These are phyloP conservation scores for Oligia latruncula DNA, from an alignment of 2,888 invertebrate species.

Conservation along the genomic window DNA sequence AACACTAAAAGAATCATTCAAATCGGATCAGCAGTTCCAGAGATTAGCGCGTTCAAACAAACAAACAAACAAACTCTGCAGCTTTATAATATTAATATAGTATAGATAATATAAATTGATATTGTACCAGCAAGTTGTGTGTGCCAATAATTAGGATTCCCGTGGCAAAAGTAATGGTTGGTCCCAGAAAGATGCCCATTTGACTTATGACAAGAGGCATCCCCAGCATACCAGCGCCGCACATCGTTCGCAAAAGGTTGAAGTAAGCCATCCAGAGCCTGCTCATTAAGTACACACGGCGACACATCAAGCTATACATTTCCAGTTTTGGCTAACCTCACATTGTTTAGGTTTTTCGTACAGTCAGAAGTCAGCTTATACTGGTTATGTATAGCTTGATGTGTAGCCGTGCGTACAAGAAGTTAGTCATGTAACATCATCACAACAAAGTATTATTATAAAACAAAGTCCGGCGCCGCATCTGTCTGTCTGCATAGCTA, in stretches of 20 bases:
- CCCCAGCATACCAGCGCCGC: slow-evolving; percentile 78
- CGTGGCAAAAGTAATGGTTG: slow-evolving; percentile 69
- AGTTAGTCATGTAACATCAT: not conserved
- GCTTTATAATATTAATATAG: too few relatives aligned
- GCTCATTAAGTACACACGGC: slow-evolving; percentile 12
- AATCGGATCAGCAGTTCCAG: too few relatives aligned
- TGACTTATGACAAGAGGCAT: slow-evolving; percentile 80
- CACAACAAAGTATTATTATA: not conserved
- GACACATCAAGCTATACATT: too few relatives aligned
- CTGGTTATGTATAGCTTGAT: too few relatives aligned
- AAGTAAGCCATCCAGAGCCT: slow-evolving; percentile 82
- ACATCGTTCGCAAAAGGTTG: slow-evolving; percentile 74
- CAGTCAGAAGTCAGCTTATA: too few relatives aligned
- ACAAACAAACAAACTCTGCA: too few relatives aligned
- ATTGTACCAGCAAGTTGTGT: slow-evolving; percentile 76
- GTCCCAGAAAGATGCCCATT: slow-evolving; percentile 76
- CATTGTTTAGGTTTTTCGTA: too few relatives aligned
- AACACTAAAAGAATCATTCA: too few relatives aligned
- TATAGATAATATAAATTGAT: not conserved
- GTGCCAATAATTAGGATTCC: slow-evolving; percentile 74
- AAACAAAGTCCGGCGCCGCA: not conserved
- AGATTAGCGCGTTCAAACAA: too few relatives aligned
- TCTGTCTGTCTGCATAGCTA: too few relatives aligned
- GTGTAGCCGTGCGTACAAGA: not conserved
- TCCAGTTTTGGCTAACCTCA: too few relatives aligned